Evolutionary conservation across 2,113 vertebrate genomes (phyloP).

Genomic region (Scytalopus superciliaris): DNA sequence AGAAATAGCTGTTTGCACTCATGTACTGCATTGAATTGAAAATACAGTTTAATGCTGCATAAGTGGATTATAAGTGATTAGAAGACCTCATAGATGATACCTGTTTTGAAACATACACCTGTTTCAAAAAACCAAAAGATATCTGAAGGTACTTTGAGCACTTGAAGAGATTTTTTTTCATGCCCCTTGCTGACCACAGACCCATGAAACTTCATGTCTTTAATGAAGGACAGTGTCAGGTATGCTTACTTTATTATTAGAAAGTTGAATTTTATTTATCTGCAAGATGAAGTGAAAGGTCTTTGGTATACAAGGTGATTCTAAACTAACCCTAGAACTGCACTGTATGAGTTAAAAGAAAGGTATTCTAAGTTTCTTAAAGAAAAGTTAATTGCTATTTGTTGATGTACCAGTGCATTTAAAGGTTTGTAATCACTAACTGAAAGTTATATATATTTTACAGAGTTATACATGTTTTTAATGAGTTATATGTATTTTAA

Average conservation of each 20-base stretch:
- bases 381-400: not conserved
- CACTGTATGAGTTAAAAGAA: not conserved
- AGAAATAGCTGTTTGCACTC: not conserved
- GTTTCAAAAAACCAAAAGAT: not conserved
- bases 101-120: not conserved
- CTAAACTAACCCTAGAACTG: not conserved
- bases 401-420: not conserved
- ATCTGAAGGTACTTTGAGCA: not conserved
- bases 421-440: conserved; percentile 38
- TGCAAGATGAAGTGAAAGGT: not conserved
- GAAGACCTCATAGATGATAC: not conserved
- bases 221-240: not conserved
- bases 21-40: not conserved
- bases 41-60: not conserved
- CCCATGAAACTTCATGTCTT: not conserved
- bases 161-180: conserved; percentile 20
- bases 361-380: not conserved
- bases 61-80: no score
- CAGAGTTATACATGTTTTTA: not conserved
- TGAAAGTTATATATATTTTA: not conserved
- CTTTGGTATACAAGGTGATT: not conserved
- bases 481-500: not conserved
- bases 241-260: conserved; percentile 13
- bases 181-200: not conserved
- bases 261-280: conserved; percentile 20